These are phyloP conservation scores for Antheraea mylitta DNA, from an alignment of 1,140 invertebrate species.

Conservation along the genomic window DNA sequence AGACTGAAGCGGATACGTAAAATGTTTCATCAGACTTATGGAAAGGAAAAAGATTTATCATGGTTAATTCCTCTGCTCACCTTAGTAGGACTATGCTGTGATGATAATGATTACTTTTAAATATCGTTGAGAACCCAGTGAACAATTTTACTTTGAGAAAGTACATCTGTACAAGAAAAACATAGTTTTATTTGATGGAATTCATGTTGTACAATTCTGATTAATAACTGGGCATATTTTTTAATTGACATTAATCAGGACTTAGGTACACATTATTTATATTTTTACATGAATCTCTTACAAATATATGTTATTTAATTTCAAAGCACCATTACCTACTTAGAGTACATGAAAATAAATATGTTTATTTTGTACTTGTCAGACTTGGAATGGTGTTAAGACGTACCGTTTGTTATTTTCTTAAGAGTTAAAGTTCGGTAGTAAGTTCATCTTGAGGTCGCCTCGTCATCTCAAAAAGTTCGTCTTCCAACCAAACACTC, in stretches of 20 bases:
- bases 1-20: too few species aligned
- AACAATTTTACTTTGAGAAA: too few species aligned
- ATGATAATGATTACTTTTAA: too few species aligned
- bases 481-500: constrained; percentile 83
- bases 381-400: constrained; percentile 29
- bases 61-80: too few species aligned
- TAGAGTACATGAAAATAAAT: background rate
- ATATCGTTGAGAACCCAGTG: too few species aligned
- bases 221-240: background rate
- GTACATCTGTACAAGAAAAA: background rate
- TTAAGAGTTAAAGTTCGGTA: constrained; percentile 80
- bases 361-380: constrained; percentile 34
- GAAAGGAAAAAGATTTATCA: too few species aligned
- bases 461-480: constrained; percentile 86
- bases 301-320: background rate
- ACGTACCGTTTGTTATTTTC: background rate
- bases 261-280: background rate
- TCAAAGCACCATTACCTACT: background rate
- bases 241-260: background rate
- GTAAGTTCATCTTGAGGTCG: constrained; percentile 89
- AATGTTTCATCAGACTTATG: too few species aligned
- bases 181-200: background rate
- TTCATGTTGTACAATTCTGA: background rate
- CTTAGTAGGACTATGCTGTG: too few species aligned
- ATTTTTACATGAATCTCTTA: background rate